Conservation (phyloP, 1,140 invertebrate species). For the Caenorhabditis tropicalis region DNA sequence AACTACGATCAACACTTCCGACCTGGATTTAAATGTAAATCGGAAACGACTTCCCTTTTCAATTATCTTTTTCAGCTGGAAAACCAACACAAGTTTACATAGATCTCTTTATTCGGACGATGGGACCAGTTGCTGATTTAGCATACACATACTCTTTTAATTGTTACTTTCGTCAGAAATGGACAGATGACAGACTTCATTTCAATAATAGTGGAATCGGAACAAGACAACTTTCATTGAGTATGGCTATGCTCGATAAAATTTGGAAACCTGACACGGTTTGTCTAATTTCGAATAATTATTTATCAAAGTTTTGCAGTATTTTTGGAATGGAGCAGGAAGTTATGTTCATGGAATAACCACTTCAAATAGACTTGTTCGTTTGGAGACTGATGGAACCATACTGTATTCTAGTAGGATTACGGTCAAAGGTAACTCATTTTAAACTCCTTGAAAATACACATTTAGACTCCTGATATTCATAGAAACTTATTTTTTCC, state of each 20-base stretch:
- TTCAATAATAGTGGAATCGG: constrained; percentile 59
- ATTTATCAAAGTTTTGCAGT: constrained; percentile 41
- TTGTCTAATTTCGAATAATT: not conserved
- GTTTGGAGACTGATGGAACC: constrained; percentile 79
- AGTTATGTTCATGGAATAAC: constrained; percentile 73
- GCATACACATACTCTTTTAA: constrained; percentile 52
- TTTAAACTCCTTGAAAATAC: not conserved
- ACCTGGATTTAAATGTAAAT: constrained; percentile 46
- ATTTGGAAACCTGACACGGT: constrained; percentile 62
- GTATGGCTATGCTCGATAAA: constrained; percentile 72
- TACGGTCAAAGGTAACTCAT: constrained; percentile 57
- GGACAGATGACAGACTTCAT: constrained; percentile 76
- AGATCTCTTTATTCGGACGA: constrained; percentile 46
- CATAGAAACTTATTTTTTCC: not conserved
- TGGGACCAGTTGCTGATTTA: constrained; percentile 51
- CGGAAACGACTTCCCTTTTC: not conserved
- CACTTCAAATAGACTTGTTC: constrained; percentile 72
- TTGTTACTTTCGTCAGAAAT: constrained; percentile 82
- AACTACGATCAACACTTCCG: constrained; percentile 46
- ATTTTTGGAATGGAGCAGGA: constrained; percentile 73
- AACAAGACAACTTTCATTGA: constrained; percentile 72
- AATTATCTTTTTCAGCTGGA: not conserved
- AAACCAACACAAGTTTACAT: constrained; percentile 46
- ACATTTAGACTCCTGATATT: not conserved
- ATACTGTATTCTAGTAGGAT: constrained; percentile 94